These are phyloP conservation scores for Mythimna impura DNA, from an alignment of 2,888 invertebrate genomes.

Conservation along the genomic window DNA sequence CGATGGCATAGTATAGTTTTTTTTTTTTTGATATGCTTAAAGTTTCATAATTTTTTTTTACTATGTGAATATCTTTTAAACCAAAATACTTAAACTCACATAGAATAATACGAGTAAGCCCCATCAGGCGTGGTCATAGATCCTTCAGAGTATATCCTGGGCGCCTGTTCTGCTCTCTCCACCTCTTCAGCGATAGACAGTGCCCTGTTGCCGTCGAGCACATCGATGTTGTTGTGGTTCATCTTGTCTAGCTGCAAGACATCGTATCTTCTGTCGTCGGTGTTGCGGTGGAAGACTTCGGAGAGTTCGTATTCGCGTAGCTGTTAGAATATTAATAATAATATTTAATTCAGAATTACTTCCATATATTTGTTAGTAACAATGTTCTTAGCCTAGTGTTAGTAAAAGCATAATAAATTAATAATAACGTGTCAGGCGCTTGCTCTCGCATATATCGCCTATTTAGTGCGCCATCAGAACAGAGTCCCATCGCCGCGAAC, in stretches of 20 bases:
- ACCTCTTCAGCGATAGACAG: slow-evolving; percentile 95
- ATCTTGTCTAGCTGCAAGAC: slow-evolving; percentile 92
- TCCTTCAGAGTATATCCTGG: slow-evolving; percentile 88
- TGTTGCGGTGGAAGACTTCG: slow-evolving; percentile 95
- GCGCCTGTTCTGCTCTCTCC: slow-evolving; percentile 92
- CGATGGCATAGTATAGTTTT: too few species aligned
- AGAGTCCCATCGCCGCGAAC: too few species aligned
- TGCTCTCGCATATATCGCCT: too few species aligned
- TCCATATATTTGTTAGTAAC: too few species aligned
- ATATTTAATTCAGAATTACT: too few species aligned
- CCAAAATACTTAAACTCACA: slow-evolving; percentile 75
- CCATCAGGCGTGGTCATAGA: slow-evolving; percentile 85
- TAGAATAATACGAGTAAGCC: slow-evolving; percentile 85
- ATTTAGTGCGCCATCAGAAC: too few species aligned
- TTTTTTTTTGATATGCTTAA: too few species aligned
- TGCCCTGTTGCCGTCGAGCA: slow-evolving; percentile 93
- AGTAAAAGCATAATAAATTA: too few species aligned
- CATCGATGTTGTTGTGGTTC: slow-evolving; percentile 90
- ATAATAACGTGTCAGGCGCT: too few species aligned
- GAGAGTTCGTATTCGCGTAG: slow-evolving; percentile 96
- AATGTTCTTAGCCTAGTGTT: too few species aligned
- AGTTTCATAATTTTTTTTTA: too few species aligned
- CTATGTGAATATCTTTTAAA: too few species aligned
- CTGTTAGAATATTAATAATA: slow-evolving; percentile 82
- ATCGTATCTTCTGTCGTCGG: slow-evolving; percentile 94